Base-by-base conservation (phyloP, 1,140 invertebrate species). In the Drosophila simulans region DNA sequence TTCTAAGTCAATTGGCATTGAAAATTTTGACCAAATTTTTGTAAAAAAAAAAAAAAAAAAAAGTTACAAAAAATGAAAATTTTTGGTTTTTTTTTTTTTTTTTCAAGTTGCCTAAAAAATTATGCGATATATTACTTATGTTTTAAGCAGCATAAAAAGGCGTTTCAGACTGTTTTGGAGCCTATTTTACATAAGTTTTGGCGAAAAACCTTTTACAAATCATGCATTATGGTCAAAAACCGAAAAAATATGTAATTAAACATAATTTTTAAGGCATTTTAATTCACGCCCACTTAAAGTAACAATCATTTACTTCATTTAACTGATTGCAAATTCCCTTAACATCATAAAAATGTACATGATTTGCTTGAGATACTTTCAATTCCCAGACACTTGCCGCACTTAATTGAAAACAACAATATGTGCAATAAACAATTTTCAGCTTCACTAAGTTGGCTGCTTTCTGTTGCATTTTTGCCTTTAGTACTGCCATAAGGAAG, bases 401-500 rank as follows among this genome's bases (percentile, higher is more conserved):
- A 45, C 11, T 60, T 64, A 45, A 64, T 60, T 45, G 22, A 25
- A 45, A 34, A 48, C 17, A 51, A 64, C 46, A 35, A 27, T 51
- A 34, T 20, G 27, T 48, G 46, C 15, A 51, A 68, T 68, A 52
- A 66, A 49, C 35, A 49, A 64, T 68, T 64, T 68, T 68, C 20
- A 65, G 64, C 45, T 22, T 62, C 43, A 66, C 63, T 37, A 60
- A 39, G 34, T 0, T 35, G 11, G n/a, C 43, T 39, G 43, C 34
- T 45, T 37, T 60, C 35, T 15, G 34, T 39, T 49, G 58, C 27
- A 52, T 52, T 40, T 60, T 52, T 35, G 55, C 43, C 25, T 35
- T 55, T 11, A 54, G 52, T 54, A 15, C 15, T 5, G n/a, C n/a
- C 46, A 68, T 68, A 43, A 52, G 64, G 64, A 68, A 68, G 64